These are phyloP conservation scores for Patiria miniata DNA, from an alignment of 35 echinoderm and acorn worm species.

Conservation along the genomic window DNA sequence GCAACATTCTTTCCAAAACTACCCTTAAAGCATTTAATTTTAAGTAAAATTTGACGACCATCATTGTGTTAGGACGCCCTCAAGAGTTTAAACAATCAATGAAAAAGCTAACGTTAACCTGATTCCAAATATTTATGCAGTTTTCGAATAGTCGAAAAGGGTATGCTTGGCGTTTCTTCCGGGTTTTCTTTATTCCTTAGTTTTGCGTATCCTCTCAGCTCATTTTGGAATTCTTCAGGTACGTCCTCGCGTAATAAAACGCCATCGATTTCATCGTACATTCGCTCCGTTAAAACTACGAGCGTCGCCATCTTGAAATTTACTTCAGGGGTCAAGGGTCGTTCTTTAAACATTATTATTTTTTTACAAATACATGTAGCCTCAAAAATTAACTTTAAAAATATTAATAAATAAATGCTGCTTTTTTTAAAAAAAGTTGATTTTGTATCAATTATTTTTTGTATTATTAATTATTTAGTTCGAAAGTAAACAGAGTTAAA, in stretches of 20 bases:
- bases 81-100: neutral
- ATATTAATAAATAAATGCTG: too few species aligned
- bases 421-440: too few species aligned
- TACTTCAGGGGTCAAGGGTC: neutral
- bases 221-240: constrained; percentile 38
- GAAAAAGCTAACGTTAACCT: neutral
- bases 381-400: too few species aligned
- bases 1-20: too few species aligned
- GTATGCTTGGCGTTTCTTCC: constrained; percentile 14
- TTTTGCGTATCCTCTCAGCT: constrained; percentile 19
- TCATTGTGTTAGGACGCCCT: neutral
- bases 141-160: constrained; percentile 35
- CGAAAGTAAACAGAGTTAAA: too few species aligned
- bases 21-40: too few species aligned
- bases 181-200: constrained; percentile 3
- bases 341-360: neutral
- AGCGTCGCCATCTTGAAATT: constrained; percentile 40
- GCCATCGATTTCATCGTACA: neutral
- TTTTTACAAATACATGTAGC: neutral
- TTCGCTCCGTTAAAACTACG: constrained; percentile 26
- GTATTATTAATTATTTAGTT: too few species aligned
- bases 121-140: constrained; percentile 18
- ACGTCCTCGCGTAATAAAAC: constrained; percentile 33
- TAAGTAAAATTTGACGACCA: too few species aligned
- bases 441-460: too few species aligned